Conservation (phyloP, 2,113 vertebrate genomes). For the Phaethornis superciliosus region DNA sequence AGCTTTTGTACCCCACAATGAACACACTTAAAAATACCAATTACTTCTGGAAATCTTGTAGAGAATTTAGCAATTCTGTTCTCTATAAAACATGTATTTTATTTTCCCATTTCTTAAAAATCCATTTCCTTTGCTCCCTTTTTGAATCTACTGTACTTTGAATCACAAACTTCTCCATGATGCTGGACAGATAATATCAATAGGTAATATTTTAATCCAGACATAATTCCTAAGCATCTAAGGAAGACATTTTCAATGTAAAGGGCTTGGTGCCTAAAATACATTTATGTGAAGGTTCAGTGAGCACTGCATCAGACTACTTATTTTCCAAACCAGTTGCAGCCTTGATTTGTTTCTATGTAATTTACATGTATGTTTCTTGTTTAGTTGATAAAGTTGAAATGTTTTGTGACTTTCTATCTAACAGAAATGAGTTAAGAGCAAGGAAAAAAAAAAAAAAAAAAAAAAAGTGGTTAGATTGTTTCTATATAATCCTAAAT, state of each 20-base stretch:
- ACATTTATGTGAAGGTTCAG: neutral
- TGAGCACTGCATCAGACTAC: neutral
- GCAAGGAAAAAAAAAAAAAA: neutral
- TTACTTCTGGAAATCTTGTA: neutral
- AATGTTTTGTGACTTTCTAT: neutral
- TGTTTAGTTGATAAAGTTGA: neutral
- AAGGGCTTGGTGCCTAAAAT: neutral
- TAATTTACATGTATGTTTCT: slow-evolving; percentile 14
- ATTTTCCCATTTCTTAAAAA: neutral
- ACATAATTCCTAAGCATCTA: neutral
- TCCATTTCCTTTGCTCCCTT: neutral
- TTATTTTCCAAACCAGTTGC: slow-evolving; percentile 41
- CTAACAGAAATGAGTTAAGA: neutral
- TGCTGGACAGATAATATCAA: neutral
- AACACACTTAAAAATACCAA: neutral
- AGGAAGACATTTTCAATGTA: neutral
- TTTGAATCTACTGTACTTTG: neutral
- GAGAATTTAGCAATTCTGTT: slow-evolving; percentile 6
- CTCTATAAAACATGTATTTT: neutral
- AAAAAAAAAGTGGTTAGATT: neutral
- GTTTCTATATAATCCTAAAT: slow-evolving; percentile 36
- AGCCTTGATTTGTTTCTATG: slow-evolving; percentile 35
- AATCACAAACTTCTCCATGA: neutral
- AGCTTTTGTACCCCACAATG: neutral
- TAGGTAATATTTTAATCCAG: slow-evolving; percentile 14